Percentiles rank a stretch among this genome's conserved stretches.
Evolutionary conservation across 2,888 invertebrate species (phyloP).

Genomic region (Cabera pusaria): DNA sequence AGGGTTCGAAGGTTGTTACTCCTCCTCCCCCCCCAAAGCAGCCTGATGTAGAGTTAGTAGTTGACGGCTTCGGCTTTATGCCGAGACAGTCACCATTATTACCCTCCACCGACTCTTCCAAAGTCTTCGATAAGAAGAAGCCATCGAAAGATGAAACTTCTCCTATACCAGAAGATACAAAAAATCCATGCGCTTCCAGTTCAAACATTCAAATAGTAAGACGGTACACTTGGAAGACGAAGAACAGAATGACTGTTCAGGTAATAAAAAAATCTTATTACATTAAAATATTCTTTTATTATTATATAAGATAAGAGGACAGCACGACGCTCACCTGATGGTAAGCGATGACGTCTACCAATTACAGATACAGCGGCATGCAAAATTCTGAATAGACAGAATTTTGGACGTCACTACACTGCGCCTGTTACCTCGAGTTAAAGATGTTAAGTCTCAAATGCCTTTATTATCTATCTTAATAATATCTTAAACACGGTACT

Average conservation of each 20-base stretch:
- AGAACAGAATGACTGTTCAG: constrained; percentile 85
- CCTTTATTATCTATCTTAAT: too few species aligned
- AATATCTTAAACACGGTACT: too few species aligned
- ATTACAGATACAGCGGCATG: too few species aligned
- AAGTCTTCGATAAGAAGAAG: constrained; percentile 36
- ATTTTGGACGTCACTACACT: too few species aligned
- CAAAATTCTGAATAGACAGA: too few species aligned
- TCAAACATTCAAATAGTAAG: constrained; percentile 74
- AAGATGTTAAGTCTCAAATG: too few species aligned
- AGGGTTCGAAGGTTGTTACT: constrained; percentile 8
- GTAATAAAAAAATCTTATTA: too few species aligned
- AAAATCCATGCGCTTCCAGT: constrained; percentile 65
- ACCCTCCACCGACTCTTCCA: constrained; percentile 21
- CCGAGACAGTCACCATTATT: constrained; percentile 36
- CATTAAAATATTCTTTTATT: too few species aligned
- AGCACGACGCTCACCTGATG: too few species aligned
- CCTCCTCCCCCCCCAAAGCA: constrained; percentile 47
- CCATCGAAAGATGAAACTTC: constrained; percentile 34
- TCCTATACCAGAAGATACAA: constrained; percentile 35
- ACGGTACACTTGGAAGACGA: constrained; percentile 87
- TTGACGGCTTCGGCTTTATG: constrained; percentile 80
- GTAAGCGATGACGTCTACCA: too few species aligned
- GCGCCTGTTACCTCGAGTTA: too few species aligned
- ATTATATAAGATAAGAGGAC: too few species aligned
- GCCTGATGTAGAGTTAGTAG: constrained; percentile 66